Base-by-base conservation (phyloP, 2,888 invertebrate species). In the Iselma pallidipennis region DNA sequence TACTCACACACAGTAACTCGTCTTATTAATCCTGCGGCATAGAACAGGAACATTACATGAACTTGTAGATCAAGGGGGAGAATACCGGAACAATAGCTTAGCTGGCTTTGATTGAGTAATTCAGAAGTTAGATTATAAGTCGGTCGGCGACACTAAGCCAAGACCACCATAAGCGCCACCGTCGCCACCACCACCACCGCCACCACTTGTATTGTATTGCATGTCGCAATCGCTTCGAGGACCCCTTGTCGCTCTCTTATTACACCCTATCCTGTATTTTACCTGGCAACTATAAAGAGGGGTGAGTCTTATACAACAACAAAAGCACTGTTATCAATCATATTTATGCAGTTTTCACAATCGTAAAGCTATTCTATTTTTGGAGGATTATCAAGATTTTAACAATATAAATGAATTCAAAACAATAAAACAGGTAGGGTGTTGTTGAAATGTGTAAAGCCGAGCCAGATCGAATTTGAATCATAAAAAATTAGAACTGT, bases 61-160 rank as follows among this genome's bases (percentile, higher is more conserved):
- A 57, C 49, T 57, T 57, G 12, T 57, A 45, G 58, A 58, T 53
- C 53, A 53, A 55, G 58, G 12, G 1, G 49, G 58, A 33, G 54
- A 54, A 55, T 37, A 55, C 23, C 59, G 51, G 55, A 60, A 61
- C 56, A 60, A 60, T 61, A 49, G 29, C 25, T 50, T 26, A 26
- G 51, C n/a, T 28, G 10, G 37, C 37, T 51, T 55, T 55, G 53
- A 61, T 61, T 61, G 61, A 57, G 61, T 56, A 57, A 61, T 61
- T 61, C 51, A 29, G 52, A 61, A 61, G 61, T 61, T 61, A 53
- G 55, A 61, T 59, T 59, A 54, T 59, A 59, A 59, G 59, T 55
- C 52, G 26, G 23, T 12, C 4, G 21, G 4, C 21, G 1, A 21
- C 23, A n/a, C 21, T 10, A n/a, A n/a, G 21, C 21, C 45, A 21